These are phyloP conservation scores for Adelges cooleyi DNA, from an alignment of 1,140 invertebrate species.

Conservation along the genomic window DNA sequence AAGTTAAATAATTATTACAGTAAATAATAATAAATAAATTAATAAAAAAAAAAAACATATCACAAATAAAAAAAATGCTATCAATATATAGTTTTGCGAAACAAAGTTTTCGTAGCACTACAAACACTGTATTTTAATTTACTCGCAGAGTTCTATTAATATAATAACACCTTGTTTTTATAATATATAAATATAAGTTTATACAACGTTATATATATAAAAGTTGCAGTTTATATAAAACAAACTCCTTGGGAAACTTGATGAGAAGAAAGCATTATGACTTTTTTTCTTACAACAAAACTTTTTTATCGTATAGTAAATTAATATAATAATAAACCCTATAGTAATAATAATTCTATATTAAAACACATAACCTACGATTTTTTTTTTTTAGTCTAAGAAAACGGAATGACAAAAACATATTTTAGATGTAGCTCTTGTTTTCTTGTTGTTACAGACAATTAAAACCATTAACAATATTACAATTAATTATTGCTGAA, in stretches of 20 bases:
- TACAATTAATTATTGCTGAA: constrained; percentile 24
- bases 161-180: not conserved
- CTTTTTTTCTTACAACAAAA: constrained; percentile 12
- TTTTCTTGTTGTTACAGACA: constrained; percentile 6
- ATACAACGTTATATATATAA: not conserved
- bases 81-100: not conserved
- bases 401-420: constrained; percentile 23
- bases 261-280: constrained; percentile 11
- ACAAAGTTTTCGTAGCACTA: not conserved
- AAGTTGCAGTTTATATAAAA: not conserved
- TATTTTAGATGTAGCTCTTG: constrained; percentile 12
- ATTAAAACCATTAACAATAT: constrained; percentile 5
- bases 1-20: constrained; percentile 25
- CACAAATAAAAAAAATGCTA: constrained; percentile 9
- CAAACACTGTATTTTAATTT: not conserved
- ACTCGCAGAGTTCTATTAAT: not conserved
- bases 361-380: constrained; percentile 19
- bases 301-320: not conserved
- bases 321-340: constrained; percentile 19
- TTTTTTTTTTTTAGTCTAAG: constrained; percentile 12
- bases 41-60: constrained; percentile 18
- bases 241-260: constrained; percentile 6
- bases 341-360: constrained; percentile 21
- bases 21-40: too few relatives aligned
- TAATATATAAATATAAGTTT: too few relatives aligned